Conservation (phyloP, 2,113 vertebrate species). For the Vulpes vulpes region DNA sequence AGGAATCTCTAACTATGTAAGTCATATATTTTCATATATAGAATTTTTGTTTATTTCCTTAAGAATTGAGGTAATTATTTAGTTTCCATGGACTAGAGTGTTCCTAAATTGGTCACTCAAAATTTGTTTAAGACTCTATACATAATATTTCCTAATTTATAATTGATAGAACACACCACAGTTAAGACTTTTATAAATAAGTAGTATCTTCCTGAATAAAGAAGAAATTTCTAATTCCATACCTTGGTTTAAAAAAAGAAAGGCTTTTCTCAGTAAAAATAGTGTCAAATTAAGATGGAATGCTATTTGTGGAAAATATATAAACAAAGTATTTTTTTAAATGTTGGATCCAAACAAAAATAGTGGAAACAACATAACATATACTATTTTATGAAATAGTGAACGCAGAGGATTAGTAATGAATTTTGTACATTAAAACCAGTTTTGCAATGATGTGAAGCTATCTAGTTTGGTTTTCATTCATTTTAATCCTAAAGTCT, state of each 20-base stretch:
- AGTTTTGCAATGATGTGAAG: constrained; percentile 54
- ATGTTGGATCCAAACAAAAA: not conserved
- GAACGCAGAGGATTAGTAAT: not conserved
- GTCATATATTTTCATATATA: not conserved
- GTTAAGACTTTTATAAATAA: not conserved
- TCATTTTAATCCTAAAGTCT: constrained; percentile 34
- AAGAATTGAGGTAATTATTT: not conserved
- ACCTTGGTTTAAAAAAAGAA: not conserved
- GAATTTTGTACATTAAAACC: not conserved
- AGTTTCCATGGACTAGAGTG: not conserved
- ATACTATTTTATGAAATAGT: constrained; percentile 69
- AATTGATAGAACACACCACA: not conserved
- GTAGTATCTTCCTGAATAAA: not conserved
- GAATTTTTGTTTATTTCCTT: not conserved
- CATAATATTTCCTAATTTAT: not conserved
- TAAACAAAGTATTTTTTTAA: not conserved
- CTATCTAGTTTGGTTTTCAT: constrained; percentile 26
- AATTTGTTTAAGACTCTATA: not conserved
- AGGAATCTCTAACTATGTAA: constrained; percentile 40
- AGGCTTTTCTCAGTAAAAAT: not conserved
- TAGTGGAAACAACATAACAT: not conserved
- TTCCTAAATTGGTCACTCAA: not conserved
- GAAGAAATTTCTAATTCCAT: not conserved
- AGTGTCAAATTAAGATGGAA: not conserved
- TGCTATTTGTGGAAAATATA: not conserved